A percentile compares a stretch with the other conserved stretches of the same genome.
Evolutionary conservation across 2,797 vertebrate species (phyloP).

Genomic region (Sus cebifrons): DNA sequence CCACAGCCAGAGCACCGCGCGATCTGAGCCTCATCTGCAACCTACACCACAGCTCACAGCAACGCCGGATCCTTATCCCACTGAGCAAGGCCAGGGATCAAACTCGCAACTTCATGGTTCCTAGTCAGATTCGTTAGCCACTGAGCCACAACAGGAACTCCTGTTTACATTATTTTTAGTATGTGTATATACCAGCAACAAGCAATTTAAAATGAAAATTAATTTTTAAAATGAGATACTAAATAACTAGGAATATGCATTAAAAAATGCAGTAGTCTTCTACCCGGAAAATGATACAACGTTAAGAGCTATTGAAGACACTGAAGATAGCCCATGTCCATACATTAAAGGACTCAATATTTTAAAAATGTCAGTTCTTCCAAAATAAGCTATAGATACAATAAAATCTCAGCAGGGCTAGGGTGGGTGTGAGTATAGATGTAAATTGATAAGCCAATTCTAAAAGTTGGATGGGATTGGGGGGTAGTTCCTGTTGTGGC

Average conservation of each 20-base stretch:
- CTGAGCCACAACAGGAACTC: too few relatives aligned
- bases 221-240: neutral
- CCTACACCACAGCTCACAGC: too few relatives aligned
- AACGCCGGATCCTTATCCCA: too few relatives aligned
- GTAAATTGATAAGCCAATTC: neutral
- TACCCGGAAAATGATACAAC: neutral
- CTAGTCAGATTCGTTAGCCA: too few relatives aligned
- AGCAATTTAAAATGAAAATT: neutral
- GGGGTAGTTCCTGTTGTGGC: too few relatives aligned
- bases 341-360: neutral
- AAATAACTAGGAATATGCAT: neutral
- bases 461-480: neutral
- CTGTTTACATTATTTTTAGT: constrained; percentile 1
- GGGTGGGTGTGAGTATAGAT: neutral
- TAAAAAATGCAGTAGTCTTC: neutral
- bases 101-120: too few relatives aligned
- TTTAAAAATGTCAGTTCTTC: neutral
- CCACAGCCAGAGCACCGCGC: too few relatives aligned
- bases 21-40: too few relatives aligned
- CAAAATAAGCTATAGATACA: neutral
- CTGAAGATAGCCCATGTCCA: neutral
- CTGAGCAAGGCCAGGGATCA: too few relatives aligned
- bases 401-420: neutral
- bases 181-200: neutral
- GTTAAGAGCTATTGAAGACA: constrained; percentile 5